Conservation (phyloP, 2,113 vertebrate genomes). For the Myiopsitta monachus region DNA sequence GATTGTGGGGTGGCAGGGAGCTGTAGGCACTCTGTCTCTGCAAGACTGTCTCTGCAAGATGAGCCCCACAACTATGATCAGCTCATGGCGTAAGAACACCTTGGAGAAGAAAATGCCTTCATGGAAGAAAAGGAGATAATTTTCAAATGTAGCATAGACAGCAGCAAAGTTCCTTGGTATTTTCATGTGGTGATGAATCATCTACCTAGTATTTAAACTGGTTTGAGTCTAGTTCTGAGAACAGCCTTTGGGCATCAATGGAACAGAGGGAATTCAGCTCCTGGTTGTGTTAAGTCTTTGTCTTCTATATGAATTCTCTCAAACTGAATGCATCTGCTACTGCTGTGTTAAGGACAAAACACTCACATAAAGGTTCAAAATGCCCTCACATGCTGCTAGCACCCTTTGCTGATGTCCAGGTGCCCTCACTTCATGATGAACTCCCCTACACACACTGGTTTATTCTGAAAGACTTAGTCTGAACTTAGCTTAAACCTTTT, state of each 20-base stretch:
- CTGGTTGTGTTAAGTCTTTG: not conserved
- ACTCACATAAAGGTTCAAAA: not conserved
- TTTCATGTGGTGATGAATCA: not conserved
- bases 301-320: not conserved
- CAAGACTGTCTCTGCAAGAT: not conserved
- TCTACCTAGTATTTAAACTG: not conserved
- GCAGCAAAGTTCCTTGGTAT: not conserved
- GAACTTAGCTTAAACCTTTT: not conserved
- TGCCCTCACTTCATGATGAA: not conserved
- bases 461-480: not conserved
- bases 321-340: not conserved
- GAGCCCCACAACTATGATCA: not conserved
- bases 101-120: not conserved
- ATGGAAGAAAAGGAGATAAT: not conserved
- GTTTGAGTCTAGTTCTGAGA: not conserved
- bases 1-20: not conserved
- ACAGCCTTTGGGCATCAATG: not conserved
- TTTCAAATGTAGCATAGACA: not conserved
- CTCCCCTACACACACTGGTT: rapidly evolving
- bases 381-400: not conserved
- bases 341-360: not conserved
- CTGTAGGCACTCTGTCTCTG: not conserved
- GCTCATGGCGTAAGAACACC: not conserved
- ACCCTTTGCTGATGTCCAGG: not conserved
- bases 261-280: not conserved